Base-by-base conservation (phyloP, 2,888 invertebrate genomes). In the Folsomia manolachei region DNA sequence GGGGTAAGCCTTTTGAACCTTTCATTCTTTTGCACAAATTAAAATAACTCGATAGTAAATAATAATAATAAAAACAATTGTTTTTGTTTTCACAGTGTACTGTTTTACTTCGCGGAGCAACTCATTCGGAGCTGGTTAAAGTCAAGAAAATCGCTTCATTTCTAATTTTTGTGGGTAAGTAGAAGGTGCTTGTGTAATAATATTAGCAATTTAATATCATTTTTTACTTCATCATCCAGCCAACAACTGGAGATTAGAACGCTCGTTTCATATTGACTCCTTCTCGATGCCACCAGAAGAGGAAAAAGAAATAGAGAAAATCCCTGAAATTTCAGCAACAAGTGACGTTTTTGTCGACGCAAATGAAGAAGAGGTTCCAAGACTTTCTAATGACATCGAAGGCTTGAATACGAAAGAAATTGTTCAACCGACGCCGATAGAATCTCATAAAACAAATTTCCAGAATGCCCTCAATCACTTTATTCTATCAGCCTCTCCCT, bases 191-290 rank as follows among this genome's bases (percentile, higher is more conserved):
- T n/a, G n/a, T n/a, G n/a, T n/a, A n/a, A n/a, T n/a, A n/a, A n/a
- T n/a, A n/a, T n/a, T n/a, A n/a, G n/a, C n/a, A n/a, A n/a, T n/a
- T n/a, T n/a, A n/a, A n/a, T n/a, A n/a, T n/a, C n/a, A n/a, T n/a
- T n/a, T n/a, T n/a, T n/a, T n/a, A n/a, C n/a, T n/a, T n/a, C n/a
- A n/a, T n/a, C n/a, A n/a, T n/a, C n/a, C n/a, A n/a, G 89, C 90
- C 52, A 97, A 97, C 83, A 97, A 97, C 81, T 94, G 95, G 90
- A 89, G 92, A 65, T 85, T 97, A 61, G 98, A 99, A 84, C 91
- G 92, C 81, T 92, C 95, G 0, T 97, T 95, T 83, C 85, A 94
- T 56, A 88, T 95, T 85, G 94, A 94, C 75, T 93, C 94, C 83
- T 94, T 93, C 81, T 94, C 92, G 0, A 86, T 88, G 81, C 91